Evolutionary conservation across 1,140 invertebrate species (phyloP), one percentile per base, ranked within the genome.

Genomic region (Drosophila nannoptera): DNA sequence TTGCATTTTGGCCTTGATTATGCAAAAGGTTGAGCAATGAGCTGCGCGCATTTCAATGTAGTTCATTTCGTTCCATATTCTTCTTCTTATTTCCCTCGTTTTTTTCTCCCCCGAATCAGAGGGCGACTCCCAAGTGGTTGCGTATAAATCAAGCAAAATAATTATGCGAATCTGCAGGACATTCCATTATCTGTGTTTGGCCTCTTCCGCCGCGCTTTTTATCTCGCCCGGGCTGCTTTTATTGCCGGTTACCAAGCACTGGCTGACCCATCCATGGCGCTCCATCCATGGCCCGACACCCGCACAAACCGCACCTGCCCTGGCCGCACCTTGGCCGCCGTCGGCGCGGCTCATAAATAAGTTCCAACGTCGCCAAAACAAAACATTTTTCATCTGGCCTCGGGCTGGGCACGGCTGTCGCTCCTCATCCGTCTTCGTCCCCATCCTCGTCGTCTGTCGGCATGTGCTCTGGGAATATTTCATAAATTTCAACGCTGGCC

Each of bases 111-210:
- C n/a, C 22, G 22, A 22, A 22, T 22, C 22, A 1, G 22, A 22
- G 22, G 3, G 22, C 22, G 16, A 48, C 33, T 74, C 62, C 63
- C 54, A 43, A 54, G 56, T 52, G 53, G 12, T 32, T 54, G 59
- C 48, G 35, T 38, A 80, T 83, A 83, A 83, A 83, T 83, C 76
- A 83, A 69, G 43, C n/a, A 35, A 73, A 84, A 83, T 84, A 83
- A 84, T 83, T 83, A 83, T 78, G 78, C 76, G 63, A 68, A 84
- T 84, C 80, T 76, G 59, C 52, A 50, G 48, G 69, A 62, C 70
- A 76, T 70, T 66, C 49, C 59, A 84, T 80, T 76, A 76, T 67
- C 73, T 81, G 65, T 48, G 63, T 53, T 45, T 42, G 54, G 48
- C 7, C 12, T 12, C 61, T 74, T 72, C 63, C 45, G 69, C 58